Evolutionary conservation across 2,797 vertebrate genomes (phyloP), one percentile per base, ranked within the genome.

Genomic region (Tokudaia muenninki): DNA sequence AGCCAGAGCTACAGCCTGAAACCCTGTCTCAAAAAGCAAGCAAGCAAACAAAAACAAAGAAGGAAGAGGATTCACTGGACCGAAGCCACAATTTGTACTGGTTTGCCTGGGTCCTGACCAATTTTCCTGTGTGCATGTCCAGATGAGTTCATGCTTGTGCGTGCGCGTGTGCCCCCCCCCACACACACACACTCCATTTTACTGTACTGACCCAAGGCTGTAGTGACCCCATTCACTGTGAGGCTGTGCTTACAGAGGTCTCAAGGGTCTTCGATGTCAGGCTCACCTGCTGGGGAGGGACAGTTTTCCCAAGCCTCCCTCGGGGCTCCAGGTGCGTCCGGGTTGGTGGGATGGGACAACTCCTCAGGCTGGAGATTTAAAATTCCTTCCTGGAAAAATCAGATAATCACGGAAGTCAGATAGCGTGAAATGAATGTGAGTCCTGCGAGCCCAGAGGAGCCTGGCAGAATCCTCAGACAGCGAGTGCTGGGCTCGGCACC

Each of bases 371-470:
- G 24, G 93, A 93, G 89, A 94, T 37, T 92, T 83, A 74, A 94
- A 87, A 97, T 91, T 91, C 81, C 93, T 97, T 83, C 93, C 97
- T 86, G 92, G 97, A 94, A 96, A 86, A 96, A 96, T 95, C 97
- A 97, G 96, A 65, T 96, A 92, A 96, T 95, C 93, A 96, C 67
- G 89, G 93, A 94, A 97, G 94, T 90, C 96, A 94, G 67, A 80
- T 47, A 89, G 84, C 88, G 57, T 96, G 96, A 97, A 96, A 97
- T 97, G 96, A 96, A 75, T 47, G 72, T 93, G 94, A 88, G 63
- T 92, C 93, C 37, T 34, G 70, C 59, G 50, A 55, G 13, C 83
- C 91, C 93, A n/a, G 79, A 63, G 95, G 95, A 94, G 87, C 47
- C 0, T 12, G 8, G 1, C 41, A 50, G 6, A n/a, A 31, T 12